Percentiles rank a stretch among this genome's conserved stretches.
These are phyloP conservation scores for Oryzias dopingdopingensis DNA, from an alignment of 2,797 vertebrate species.

Conservation along the genomic window DNA sequence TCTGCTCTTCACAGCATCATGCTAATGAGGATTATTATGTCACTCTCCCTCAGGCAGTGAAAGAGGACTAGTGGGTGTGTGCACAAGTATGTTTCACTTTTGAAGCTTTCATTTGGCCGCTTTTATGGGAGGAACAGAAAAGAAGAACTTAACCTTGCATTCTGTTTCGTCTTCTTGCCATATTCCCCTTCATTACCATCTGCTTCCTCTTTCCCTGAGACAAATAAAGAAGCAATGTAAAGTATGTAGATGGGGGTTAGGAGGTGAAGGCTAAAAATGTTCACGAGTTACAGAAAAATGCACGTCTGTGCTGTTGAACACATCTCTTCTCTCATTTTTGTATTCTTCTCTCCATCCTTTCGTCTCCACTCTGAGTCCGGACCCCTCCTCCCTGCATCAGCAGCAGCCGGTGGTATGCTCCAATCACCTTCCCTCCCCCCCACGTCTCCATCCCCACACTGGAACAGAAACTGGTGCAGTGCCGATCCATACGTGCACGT, in stretches of 20 bases:
- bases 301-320: constrained; percentile 2
- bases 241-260: constrained; percentile 13
- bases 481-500: constrained; percentile 27
- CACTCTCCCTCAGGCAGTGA: constrained; percentile 46
- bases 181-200: constrained; percentile 23
- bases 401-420: constrained; percentile 63
- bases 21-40: constrained; percentile 66
- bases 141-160: constrained; percentile 5
- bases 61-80: constrained; percentile 43
- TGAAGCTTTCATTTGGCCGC: constrained; percentile 15
- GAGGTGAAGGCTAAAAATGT: constrained; percentile 26
- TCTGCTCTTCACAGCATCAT: constrained; percentile 60
- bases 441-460: constrained; percentile 44
- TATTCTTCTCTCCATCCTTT: constrained; percentile 13
- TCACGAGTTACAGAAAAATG: constrained; percentile 13
- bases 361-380: constrained; percentile 15
- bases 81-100: constrained; percentile 37
- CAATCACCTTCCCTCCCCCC: constrained; percentile 40
- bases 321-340: constrained; percentile 7
- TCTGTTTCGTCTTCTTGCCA: constrained; percentile 21
- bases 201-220: constrained; percentile 11
- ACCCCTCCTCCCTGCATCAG: constrained; percentile 45
- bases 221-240: constrained; percentile 9
- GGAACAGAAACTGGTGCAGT: constrained; percentile 48
- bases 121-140: constrained; percentile 7